Percentiles rank a stretch among this genome's conserved stretches.
These are phyloP conservation scores for Sebastes wilsoni DNA, from an alignment of 2,797 vertebrate genomes.

Conservation along the genomic window DNA sequence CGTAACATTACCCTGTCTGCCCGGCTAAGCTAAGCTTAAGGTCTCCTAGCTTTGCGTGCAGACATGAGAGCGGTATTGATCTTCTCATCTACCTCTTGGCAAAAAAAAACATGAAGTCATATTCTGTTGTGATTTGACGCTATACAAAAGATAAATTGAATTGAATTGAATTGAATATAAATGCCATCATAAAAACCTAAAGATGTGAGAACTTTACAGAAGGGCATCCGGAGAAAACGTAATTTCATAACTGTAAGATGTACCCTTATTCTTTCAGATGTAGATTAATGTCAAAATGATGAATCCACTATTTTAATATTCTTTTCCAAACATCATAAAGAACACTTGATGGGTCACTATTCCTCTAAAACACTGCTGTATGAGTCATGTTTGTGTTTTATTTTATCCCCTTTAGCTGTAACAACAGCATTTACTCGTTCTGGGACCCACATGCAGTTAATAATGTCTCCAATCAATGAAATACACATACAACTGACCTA, in stretches of 20 bases:
- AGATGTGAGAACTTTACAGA: neutral
- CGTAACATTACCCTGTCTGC: too few relatives aligned
- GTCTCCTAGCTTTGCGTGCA: too few relatives aligned
- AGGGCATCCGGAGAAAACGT: neutral
- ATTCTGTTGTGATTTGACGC: too few relatives aligned
- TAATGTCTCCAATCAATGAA: neutral
- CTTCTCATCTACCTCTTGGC: neutral
- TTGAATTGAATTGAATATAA: neutral
- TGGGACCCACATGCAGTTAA: neutral
- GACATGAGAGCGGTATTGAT: too few relatives aligned
- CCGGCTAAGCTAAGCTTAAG: too few relatives aligned
- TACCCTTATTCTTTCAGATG: too few relatives aligned
- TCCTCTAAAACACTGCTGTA: neutral
- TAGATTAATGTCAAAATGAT: neutral
- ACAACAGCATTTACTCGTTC: neutral
- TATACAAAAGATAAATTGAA: too few relatives aligned
- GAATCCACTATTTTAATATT: neutral
- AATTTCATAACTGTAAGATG: neutral
- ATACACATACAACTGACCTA: neutral
- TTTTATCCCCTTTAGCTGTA: neutral
- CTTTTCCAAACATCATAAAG: neutral
- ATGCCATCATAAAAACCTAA: neutral
- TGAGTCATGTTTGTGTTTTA: neutral
- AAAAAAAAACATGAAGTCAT: neutral
- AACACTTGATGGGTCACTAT: neutral